Conservation (phyloP, 2,797 vertebrate species). For the Manis crassicaudata region DNA sequence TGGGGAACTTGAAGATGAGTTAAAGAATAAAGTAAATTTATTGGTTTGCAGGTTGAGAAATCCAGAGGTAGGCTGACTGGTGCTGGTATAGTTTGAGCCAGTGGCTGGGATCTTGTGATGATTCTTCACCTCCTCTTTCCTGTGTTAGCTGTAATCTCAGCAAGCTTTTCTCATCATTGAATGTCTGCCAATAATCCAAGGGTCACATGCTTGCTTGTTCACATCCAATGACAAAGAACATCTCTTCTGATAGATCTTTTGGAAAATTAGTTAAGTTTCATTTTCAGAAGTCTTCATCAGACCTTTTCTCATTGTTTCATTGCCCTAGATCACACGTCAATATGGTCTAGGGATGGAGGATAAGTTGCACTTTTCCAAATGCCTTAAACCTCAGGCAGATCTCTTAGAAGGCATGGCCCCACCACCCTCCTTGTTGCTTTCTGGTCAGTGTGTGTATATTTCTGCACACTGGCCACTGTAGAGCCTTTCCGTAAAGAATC, state of each 20-base stretch:
- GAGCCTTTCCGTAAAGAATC: conserved; percentile 42
- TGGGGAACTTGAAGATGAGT: background rate
- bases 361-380: background rate
- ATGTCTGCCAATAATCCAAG: background rate
- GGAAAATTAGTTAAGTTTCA: background rate
- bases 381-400: background rate
- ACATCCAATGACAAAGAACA: background rate
- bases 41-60: background rate
- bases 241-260: background rate
- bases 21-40: background rate
- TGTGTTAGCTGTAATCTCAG: background rate
- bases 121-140: background rate
- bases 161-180: background rate
- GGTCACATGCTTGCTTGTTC: background rate
- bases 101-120: background rate
- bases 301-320: background rate
- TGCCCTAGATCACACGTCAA: background rate
- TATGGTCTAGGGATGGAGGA: background rate
- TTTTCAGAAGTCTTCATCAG: background rate
- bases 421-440: background rate
- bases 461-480: background rate
- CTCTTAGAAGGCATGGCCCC: background rate
- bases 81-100: background rate
- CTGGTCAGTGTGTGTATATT: background rate
- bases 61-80: background rate